Conservation (phyloP, 2,888 invertebrate genomes). For the Drosophila buzzatii region DNA sequence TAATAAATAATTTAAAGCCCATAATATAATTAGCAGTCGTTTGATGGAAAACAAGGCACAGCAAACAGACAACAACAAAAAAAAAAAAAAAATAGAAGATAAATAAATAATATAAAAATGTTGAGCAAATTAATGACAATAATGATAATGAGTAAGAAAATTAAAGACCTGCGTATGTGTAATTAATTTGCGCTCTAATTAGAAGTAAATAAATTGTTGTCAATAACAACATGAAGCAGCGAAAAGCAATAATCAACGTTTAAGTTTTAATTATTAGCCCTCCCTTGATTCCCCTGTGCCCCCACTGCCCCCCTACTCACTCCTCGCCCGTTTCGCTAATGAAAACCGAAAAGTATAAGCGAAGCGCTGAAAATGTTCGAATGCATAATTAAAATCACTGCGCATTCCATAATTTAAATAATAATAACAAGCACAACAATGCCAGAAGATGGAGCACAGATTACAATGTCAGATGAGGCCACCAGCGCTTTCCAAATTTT, state of each 20-base stretch:
- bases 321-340: background rate
- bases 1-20: conserved; percentile 53
- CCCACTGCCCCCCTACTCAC: background rate
- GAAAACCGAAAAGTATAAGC: conserved; percentile 4
- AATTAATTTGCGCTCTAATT: conserved; percentile 57
- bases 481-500: conserved; percentile 11
- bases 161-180: conserved; percentile 40
- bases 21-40: conserved; percentile 60
- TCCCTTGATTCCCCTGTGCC: background rate
- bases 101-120: background rate
- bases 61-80: background rate
- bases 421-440: conserved; percentile 68
- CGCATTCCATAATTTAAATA: conserved; percentile 67
- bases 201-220: conserved; percentile 53
- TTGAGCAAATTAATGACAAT: background rate
- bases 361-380: conserved; percentile 44
- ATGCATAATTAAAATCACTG: conserved; percentile 73
- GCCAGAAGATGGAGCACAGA: conserved; percentile 43
- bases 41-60: conserved; percentile 27
- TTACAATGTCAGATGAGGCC: conserved; percentile 46
- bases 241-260: conserved; percentile 37
- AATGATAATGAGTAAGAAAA: conserved; percentile 9
- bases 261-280: conserved; percentile 36
- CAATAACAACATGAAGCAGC: conserved; percentile 22
- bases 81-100: no score